These are phyloP conservation scores for Telmatherina bonti DNA, from an alignment of 2,797 vertebrate species.

Conservation along the genomic window DNA sequence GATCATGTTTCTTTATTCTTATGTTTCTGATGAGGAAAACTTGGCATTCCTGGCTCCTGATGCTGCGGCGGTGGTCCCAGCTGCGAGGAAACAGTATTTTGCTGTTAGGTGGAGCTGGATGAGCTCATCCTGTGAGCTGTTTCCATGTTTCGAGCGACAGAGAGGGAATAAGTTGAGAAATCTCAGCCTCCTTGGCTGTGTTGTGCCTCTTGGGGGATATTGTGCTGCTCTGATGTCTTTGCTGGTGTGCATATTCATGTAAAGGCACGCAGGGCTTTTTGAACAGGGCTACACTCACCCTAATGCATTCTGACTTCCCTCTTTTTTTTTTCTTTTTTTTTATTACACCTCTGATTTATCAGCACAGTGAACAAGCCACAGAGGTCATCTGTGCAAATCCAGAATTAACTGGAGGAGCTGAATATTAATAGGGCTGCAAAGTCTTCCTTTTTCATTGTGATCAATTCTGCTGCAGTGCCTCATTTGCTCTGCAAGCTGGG, in stretches of 20 bases:
- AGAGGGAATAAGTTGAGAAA: slow-evolving; percentile 37
- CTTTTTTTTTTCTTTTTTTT: too few species aligned
- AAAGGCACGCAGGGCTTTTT: slow-evolving; percentile 39
- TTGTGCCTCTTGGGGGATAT: slow-evolving; percentile 39
- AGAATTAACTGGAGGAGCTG: slow-evolving; percentile 12
- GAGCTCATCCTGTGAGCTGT: slow-evolving; percentile 66
- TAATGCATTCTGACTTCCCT: slow-evolving; percentile 41
- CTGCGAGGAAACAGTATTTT: slow-evolving; percentile 35
- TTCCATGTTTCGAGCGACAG: slow-evolving; percentile 40
- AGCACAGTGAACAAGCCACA: slow-evolving; percentile 30
- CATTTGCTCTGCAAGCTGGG: slow-evolving; percentile 25
- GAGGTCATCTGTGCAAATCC: slow-evolving; percentile 53
- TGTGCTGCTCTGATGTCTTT: slow-evolving; percentile 40
- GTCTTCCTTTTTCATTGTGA: slow-evolving; percentile 7
- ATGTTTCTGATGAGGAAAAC: slow-evolving; percentile 43
- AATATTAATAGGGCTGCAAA: slow-evolving; percentile 52
- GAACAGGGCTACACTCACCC: slow-evolving; percentile 14
- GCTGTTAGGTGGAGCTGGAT: slow-evolving; percentile 69
- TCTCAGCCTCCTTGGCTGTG: slow-evolving; percentile 40
- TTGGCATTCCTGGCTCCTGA: slow-evolving; percentile 36
- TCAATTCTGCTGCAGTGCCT: slow-evolving; percentile 41
- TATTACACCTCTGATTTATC: slow-evolving; percentile 38
- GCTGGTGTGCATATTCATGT: slow-evolving; percentile 36
- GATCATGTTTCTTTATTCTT: slow-evolving; percentile 45
- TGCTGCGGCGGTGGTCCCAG: slow-evolving; percentile 49